These are phyloP conservation scores for Premnoplex brunnescens DNA, from an alignment of 2,797 vertebrate genomes.

Conservation along the genomic window DNA sequence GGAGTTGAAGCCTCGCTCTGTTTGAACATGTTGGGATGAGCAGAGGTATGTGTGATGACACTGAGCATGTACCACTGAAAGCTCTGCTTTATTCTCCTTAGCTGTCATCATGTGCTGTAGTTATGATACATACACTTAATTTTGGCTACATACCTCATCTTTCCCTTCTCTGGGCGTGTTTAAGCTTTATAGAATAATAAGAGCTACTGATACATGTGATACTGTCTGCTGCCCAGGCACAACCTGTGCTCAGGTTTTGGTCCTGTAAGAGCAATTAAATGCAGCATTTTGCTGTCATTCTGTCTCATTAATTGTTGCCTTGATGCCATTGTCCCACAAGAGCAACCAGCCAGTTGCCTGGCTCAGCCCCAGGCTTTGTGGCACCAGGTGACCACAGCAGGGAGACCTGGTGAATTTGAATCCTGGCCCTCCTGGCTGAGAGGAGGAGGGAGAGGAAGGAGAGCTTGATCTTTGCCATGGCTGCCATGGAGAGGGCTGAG, in stretches of 20 bases:
- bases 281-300: background rate
- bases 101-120: constrained; percentile 53
- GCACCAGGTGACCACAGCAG: background rate
- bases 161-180: background rate
- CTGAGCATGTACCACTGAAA: constrained; percentile 33
- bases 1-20: constrained; percentile 10
- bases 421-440: background rate
- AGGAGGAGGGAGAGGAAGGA: background rate
- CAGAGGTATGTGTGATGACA: constrained; percentile 60
- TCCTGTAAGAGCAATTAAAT: background rate
- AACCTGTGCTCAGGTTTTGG: background rate
- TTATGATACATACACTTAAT: constrained; percentile 49
- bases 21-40: constrained; percentile 56
- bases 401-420: background rate
- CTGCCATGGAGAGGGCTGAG: background rate
- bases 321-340: background rate
- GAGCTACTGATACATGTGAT: constrained; percentile 19
- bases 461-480: background rate
- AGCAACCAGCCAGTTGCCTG: background rate
- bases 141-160: constrained; percentile 53
- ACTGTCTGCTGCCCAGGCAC: background rate
- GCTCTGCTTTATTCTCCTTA: constrained; percentile 43
- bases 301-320: background rate
- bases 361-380: background rate
- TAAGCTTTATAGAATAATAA: background rate